Base-by-base conservation (phyloP, 2,797 vertebrate genomes). In the Petrocephalus schoutedeni region DNA sequence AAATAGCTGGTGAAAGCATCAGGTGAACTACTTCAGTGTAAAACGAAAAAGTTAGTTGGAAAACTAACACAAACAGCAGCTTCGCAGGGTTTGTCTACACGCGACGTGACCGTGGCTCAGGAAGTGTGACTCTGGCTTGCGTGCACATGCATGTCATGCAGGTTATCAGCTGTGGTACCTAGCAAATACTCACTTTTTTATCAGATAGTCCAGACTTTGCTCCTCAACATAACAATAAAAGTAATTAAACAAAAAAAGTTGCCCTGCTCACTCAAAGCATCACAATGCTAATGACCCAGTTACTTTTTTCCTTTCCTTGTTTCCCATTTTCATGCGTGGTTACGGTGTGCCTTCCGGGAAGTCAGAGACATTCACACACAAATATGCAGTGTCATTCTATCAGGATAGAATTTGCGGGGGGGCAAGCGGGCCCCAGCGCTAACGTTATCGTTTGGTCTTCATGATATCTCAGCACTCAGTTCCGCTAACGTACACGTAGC, bases 311-410 rank as follows among this genome's bases (percentile, higher is more conserved):
- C 21, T 54, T 84, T 54, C 28, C 1, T 54, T 74, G 16, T 32
- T 71, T 10, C 36, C 9, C 14, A 14, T 36, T 74, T 41, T 41
- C 14, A 1, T 0, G 16, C 77, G 19, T 41, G 4, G 49, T 74
- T 88, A 32, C 36, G 5, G 61, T 41, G 28, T 58, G 64, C 83
- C 84, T 7, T 88, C 84, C 28, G 64, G 83, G 83, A 88, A 88
- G 45, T 36, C 16, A 9, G 67, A 86, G 36, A 74, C 83, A 86
- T 67, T 71, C 21, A 86, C n/a, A 74, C 32, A 74, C 83, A 88
- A 54, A 58, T 86, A 88, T 88, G 88, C 83, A 88, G 88, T 88
- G 84, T 49, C 53, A 10, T 32, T 58, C 28, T 61, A n/a, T 56
- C 61, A 41, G 61, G 53, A 74, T 23, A 21, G n/a, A 86, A 51